A percentile compares a stretch with the other conserved stretches of the same genome.
Conservation (phyloP, 2,113 vertebrate genomes). For the Polypterus bichir region DNA sequence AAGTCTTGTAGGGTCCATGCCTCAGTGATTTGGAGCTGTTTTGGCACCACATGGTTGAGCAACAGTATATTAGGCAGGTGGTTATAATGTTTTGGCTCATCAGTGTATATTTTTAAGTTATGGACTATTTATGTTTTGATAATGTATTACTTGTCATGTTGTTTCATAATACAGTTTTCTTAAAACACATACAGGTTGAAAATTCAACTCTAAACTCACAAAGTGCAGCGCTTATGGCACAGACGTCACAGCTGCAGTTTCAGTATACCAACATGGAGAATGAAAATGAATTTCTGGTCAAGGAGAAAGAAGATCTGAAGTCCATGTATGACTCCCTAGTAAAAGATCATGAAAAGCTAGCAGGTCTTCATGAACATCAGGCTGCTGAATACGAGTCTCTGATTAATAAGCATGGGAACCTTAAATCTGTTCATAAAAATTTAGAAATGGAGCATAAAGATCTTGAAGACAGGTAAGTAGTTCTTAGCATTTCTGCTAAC, state of each 20-base stretch:
- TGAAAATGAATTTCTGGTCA: slow-evolving; percentile 68
- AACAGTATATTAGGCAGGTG: too few relatives aligned
- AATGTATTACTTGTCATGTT: too few relatives aligned
- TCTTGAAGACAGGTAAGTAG: slow-evolving; percentile 77
- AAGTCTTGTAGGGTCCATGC: too few relatives aligned
- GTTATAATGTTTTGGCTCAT: too few relatives aligned
- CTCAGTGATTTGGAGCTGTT: too few relatives aligned
- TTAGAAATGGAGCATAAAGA: slow-evolving; percentile 86
- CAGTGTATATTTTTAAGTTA: too few relatives aligned
- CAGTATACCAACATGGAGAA: slow-evolving; percentile 80
- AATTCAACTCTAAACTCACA: slow-evolving; percentile 85
- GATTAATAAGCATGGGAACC: slow-evolving; percentile 79
- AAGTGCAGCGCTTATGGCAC: slow-evolving; percentile 78
- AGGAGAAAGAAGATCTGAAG: slow-evolving; percentile 79
- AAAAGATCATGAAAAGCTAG: slow-evolving; percentile 85
- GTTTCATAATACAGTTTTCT: too few relatives aligned
- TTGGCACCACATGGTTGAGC: too few relatives aligned
- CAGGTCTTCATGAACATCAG: slow-evolving; percentile 83
- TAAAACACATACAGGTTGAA: slow-evolving; percentile 64
- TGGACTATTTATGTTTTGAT: too few relatives aligned
- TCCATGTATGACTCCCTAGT: slow-evolving; percentile 77
- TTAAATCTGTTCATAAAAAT: slow-evolving; percentile 79
- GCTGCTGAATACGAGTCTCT: slow-evolving; percentile 80
- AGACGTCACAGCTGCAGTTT: slow-evolving; percentile 80
- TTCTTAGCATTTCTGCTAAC: background rate